A percentile compares a stretch with the other conserved stretches of the same genome.
Evolutionary conservation across 2,888 invertebrate species (phyloP).

Genomic region (Tetropium fuscum): DNA sequence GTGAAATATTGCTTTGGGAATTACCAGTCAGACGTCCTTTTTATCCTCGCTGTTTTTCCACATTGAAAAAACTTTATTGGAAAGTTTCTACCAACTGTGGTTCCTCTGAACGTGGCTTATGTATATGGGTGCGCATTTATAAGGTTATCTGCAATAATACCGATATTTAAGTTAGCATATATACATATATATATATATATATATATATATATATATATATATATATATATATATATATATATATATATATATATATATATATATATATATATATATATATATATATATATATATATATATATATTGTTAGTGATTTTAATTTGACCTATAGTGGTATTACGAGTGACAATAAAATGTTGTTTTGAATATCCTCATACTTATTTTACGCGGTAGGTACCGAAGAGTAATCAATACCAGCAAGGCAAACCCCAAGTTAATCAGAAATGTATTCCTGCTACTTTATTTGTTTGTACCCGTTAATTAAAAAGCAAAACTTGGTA

Average conservation of each 20-base stretch:
- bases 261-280: not conserved
- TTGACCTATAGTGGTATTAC: no score
- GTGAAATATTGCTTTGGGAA: conserved; percentile 37
- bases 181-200: no score
- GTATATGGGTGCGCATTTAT: no score
- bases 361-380: not conserved
- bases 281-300: not conserved
- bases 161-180: no score
- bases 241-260: not conserved
- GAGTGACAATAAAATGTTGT: not conserved
- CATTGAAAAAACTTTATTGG: conserved; percentile 9
- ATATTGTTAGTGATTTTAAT: not conserved
- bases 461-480: conserved; percentile 10
- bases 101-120: no score
- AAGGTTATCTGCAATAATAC: no score
- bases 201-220: not conserved
- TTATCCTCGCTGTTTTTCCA: conserved; percentile 19
- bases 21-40: conserved; percentile 22
- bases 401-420: not conserved
- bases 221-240: not conserved
- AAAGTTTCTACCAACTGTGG: no score
- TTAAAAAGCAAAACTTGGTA: conserved; percentile 11
- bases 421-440: conserved; percentile 1
- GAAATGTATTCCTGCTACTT: conserved; percentile 1
- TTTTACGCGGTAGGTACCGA: not conserved